Percentiles rank a stretch among this genome's conserved stretches.
Evolutionary conservation across 2,888 invertebrate species (phyloP).

Genomic region (Loripinus fragilis): DNA sequence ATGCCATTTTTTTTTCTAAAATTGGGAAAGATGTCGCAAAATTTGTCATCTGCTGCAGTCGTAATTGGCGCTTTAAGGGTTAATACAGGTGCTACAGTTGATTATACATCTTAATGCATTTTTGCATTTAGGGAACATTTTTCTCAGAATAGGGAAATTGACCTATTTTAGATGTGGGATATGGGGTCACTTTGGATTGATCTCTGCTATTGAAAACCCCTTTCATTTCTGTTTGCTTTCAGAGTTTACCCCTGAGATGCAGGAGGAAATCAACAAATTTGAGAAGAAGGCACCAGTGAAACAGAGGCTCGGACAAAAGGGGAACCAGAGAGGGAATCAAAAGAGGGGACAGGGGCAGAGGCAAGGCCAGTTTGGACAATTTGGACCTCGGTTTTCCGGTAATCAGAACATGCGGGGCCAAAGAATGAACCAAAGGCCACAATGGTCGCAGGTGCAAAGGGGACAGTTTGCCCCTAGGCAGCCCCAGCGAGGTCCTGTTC

Average conservation of each 20-base stretch:
- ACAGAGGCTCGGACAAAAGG: background rate
- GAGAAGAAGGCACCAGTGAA: constrained; percentile 1
- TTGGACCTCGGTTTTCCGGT: background rate
- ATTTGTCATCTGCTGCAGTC: too few relatives aligned
- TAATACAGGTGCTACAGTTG: too few relatives aligned
- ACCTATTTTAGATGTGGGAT: too few relatives aligned
- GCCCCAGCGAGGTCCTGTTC: background rate
- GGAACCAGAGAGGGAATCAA: background rate
- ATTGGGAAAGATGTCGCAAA: too few relatives aligned
- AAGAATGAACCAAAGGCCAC: background rate
- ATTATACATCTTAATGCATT: too few relatives aligned
- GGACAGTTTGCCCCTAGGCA: background rate
- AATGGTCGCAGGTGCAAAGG: background rate
- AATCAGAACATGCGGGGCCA: background rate
- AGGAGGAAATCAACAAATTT: constrained; percentile 1
- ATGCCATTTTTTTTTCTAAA: too few relatives aligned
- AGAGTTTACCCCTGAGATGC: background rate
- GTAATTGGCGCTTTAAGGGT: too few relatives aligned
- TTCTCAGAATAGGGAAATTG: too few relatives aligned
- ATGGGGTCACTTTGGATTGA: too few relatives aligned
- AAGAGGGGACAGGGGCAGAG: background rate
- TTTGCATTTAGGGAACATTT: too few relatives aligned
- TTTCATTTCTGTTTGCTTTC: background rate
- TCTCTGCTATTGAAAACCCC: too few relatives aligned
- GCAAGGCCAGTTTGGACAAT: background rate